Evolutionary conservation across 1,140 invertebrate species (phyloP), one percentile per base, ranked within the genome.

Genomic region (Zaprionus ghesquierei): DNA sequence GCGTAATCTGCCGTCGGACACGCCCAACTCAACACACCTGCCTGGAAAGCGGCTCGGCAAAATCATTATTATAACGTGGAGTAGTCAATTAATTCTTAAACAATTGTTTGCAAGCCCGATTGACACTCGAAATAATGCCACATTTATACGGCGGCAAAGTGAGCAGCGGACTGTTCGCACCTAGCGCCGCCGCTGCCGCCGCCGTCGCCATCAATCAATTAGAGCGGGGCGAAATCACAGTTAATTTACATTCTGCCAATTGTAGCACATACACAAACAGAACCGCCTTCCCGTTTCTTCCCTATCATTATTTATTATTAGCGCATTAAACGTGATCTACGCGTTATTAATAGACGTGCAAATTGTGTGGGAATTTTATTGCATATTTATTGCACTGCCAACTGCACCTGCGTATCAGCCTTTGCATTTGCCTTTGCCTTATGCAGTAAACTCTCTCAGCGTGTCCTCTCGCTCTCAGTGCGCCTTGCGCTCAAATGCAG

Each of bases 121-220:
- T 70, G 41, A 56, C 66, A 85, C 76, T 86, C 81, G 61, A 81
- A 81, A 79, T 87, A 49, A 70, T 63, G 69, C 54, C 56, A 89
- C 60, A 74, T 87, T 69, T 89, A 87, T 85, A 87, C 82, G 68
- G 66, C 64, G 65, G 84, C 72, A 87, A 87, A 87, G 69, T 75
- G 66, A 29, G 5, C 62, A 29, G 12, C 41, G 41, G 41, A 22
- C 41, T 46, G 38, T 80, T 69, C 73, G 61, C 79, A 72, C 60
- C 61, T 77, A 25, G 25, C 2, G 25, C 25, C 25, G 25, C 25
- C 33, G 33, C 33, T 1, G 10, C 33, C 2, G 2, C 0, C 60
- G 20, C 22, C 23, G 29, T 9, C 2, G 51, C 55, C 75, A 87
- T 87, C 75, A 82, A 87, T 75, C 79, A 87, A 86, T 85, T 85